phyloP scores from a whole-genome alignment of 2,113 vertebrate genomes.

The Coryphaenoides rupestris region DNA sequence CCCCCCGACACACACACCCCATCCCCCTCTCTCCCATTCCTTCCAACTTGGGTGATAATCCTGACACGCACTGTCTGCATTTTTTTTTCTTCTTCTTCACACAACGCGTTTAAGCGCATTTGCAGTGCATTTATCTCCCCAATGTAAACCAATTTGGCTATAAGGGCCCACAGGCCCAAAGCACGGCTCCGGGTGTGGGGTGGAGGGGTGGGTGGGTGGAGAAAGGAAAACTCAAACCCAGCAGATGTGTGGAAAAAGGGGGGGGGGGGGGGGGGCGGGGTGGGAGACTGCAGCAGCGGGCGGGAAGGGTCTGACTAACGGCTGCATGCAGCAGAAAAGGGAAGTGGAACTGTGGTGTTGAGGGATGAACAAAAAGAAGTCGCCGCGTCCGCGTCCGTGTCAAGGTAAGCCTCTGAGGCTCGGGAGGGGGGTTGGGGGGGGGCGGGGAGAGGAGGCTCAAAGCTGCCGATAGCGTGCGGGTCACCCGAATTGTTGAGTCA shows the following conservation, averaged over 20 bases:
- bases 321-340: constrained; percentile 58
- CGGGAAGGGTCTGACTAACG: constrained; percentile 53
- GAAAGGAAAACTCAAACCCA: constrained; percentile 69
- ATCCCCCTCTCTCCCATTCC: constrained; percentile 37
- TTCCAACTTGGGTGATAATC: constrained; percentile 74
- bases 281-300: constrained; percentile 52
- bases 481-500: constrained; percentile 76
- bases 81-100: constrained; percentile 64
- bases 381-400: constrained; percentile 64
- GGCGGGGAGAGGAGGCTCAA: no score
- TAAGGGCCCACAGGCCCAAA: constrained; percentile 74
- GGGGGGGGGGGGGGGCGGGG: constrained; percentile 23
- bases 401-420: constrained; percentile 71
- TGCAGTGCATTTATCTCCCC: constrained; percentile 78
- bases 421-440: constrained; percentile 65
- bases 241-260: constrained; percentile 66
- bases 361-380: constrained; percentile 59
- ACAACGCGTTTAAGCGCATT: constrained; percentile 77
- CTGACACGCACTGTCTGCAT: constrained; percentile 80
- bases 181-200: constrained; percentile 53
- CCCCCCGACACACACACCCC: constrained; percentile 27
- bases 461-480: constrained; percentile 68
- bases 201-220: no score
- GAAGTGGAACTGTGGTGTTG: constrained; percentile 46
- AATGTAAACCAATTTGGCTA: constrained; percentile 80